Conservation (phyloP, 2,113 vertebrate genomes). For the Carassius carassius region DNA sequence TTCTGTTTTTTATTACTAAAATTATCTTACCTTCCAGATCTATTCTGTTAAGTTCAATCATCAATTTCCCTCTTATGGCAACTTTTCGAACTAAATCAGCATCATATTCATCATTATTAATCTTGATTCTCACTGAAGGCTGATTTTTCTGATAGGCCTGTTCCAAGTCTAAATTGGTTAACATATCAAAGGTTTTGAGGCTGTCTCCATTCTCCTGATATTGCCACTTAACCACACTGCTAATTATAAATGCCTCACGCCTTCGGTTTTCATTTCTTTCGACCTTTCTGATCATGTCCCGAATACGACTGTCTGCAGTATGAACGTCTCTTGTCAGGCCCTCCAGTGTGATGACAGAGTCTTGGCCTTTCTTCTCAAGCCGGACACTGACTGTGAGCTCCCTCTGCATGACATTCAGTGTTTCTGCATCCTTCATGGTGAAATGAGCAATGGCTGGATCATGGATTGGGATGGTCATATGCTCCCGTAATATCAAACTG, state of each 20-base stretch:
- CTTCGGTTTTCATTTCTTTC: slow-evolving; percentile 63
- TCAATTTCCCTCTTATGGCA: slow-evolving; percentile 55
- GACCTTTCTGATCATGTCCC: slow-evolving; percentile 74
- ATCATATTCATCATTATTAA: slow-evolving; percentile 58
- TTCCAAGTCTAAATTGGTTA: slow-evolving; percentile 80
- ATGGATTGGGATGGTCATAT: slow-evolving; percentile 59
- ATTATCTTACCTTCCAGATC: slow-evolving; percentile 61
- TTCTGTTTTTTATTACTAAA: background rate
- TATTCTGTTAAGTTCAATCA: slow-evolving; percentile 49
- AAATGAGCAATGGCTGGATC: slow-evolving; percentile 76
- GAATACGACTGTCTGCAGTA: slow-evolving; percentile 65
- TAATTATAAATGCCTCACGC: slow-evolving; percentile 68
- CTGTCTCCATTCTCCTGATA: slow-evolving; percentile 25
- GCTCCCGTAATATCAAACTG: slow-evolving; percentile 74
- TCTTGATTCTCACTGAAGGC: slow-evolving; percentile 47
- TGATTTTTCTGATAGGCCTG: slow-evolving; percentile 62
- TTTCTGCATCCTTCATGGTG: slow-evolving; percentile 59
- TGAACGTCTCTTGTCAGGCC: slow-evolving; percentile 81
- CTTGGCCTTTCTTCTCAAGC: slow-evolving; percentile 61
- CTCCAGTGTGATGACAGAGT: slow-evolving; percentile 71
- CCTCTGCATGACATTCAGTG: slow-evolving; percentile 75
- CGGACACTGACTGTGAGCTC: slow-evolving; percentile 72
- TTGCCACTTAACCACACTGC: slow-evolving; percentile 78
- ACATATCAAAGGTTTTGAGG: slow-evolving; percentile 69
- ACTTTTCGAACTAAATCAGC: slow-evolving; percentile 49